A percentile compares a stretch with the other conserved stretches of the same genome.
Evolutionary conservation across 2,888 invertebrate species (phyloP).

Genomic region (Hydrotaea cyrtoneurina): DNA sequence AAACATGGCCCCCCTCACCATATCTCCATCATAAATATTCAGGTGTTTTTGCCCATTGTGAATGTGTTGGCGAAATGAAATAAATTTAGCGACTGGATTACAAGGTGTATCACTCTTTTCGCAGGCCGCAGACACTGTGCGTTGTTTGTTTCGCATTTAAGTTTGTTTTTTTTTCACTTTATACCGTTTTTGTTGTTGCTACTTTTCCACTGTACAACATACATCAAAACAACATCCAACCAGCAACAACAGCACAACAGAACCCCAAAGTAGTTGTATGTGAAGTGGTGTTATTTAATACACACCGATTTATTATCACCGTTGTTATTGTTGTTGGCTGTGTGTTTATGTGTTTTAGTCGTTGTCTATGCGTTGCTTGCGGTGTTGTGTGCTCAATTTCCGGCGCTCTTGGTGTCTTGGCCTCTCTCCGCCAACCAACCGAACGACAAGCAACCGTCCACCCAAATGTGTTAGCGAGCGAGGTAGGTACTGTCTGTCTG

Average conservation of each 20-base stretch:
- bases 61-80: too few relatives aligned
- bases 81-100: too few relatives aligned
- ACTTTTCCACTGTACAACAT: neutral
- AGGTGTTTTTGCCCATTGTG: too few relatives aligned
- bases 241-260: too few relatives aligned
- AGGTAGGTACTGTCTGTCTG: neutral
- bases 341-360: neutral
- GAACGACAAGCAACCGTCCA: neutral
- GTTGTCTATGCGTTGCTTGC: neutral
- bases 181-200: neutral
- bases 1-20: too few relatives aligned
- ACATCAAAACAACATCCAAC: too few relatives aligned
- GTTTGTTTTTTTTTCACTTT: neutral
- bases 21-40: too few relatives aligned
- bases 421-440: neutral
- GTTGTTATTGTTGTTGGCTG: neutral
- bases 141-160: too few relatives aligned
- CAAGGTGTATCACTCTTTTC: neutral
- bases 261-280: neutral
- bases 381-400: conserved; percentile 15
- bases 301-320: conserved; percentile 19
- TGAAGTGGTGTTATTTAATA: conserved; percentile 24
- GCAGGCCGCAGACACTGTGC: neutral
- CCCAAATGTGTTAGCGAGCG: too few relatives aligned
- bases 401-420: neutral